Conservation (phyloP, 2,797 vertebrate genomes). For the Sciurus vulgaris region DNA sequence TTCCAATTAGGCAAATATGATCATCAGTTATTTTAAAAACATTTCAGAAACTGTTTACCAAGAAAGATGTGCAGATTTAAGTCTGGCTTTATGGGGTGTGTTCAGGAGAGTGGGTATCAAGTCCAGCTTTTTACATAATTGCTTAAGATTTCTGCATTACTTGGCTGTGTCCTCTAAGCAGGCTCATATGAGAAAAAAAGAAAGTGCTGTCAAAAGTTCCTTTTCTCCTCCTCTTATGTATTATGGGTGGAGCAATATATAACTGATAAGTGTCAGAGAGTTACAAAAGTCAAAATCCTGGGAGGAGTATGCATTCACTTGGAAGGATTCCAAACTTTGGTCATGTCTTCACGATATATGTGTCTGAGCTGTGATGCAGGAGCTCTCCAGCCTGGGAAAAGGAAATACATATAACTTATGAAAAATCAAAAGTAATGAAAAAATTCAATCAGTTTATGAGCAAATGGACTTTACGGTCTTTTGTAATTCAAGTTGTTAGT, state of each 20-base stretch:
- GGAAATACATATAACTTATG: neutral
- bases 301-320: neutral
- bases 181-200: neutral
- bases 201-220: neutral
- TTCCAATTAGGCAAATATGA: conserved; percentile 65
- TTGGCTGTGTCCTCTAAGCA: neutral
- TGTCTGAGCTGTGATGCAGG: neutral
- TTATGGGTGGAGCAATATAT: neutral
- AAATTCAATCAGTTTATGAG: neutral
- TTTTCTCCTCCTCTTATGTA: neutral
- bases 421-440: neutral
- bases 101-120: neutral
- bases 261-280: neutral
- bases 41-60: conserved; percentile 66
- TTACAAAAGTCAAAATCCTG: neutral
- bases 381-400: neutral
- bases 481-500: neutral
- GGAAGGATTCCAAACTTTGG: neutral
- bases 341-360: neutral
- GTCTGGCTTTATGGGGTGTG: neutral
- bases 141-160: neutral
- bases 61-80: neutral
- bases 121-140: neutral
- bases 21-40: conserved; percentile 65
- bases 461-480: neutral